phyloP scores from a whole-genome alignment of 1,140 invertebrate genomes.

The Drosophila aff. region DNA sequence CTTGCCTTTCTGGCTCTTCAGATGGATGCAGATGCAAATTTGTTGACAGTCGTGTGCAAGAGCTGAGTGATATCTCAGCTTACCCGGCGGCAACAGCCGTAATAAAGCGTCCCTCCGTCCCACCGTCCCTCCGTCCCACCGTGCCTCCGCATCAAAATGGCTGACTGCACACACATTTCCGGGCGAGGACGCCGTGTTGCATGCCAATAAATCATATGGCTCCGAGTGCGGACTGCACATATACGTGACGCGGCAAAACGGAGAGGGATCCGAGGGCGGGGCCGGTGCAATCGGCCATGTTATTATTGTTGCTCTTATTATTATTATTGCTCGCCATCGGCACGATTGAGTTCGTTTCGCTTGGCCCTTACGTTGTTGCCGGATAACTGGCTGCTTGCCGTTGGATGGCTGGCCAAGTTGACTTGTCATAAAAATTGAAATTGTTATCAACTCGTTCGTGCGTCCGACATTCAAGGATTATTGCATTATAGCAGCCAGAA shows the following conservation, averaged over 20 bases:
- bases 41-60: constrained; percentile 46
- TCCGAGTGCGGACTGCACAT: constrained; percentile 44
- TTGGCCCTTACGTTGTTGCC: constrained; percentile 45
- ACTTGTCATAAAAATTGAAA: constrained; percentile 84
- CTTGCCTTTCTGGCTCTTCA: constrained; percentile 9
- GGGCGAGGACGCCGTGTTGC: constrained; percentile 68
- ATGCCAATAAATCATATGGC: constrained; percentile 82
- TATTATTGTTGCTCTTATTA: constrained; percentile 64
- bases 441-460: constrained; percentile 83
- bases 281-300: constrained; percentile 78
- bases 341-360: constrained; percentile 66
- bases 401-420: constrained; percentile 54
- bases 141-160: constrained; percentile 52
- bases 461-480: constrained; percentile 77
- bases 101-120: constrained; percentile 29
- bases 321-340: constrained; percentile 53
- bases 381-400: constrained; percentile 42
- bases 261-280: constrained; percentile 38
- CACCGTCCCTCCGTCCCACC: background rate
- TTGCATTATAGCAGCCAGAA: constrained; percentile 69
- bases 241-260: constrained; percentile 6
- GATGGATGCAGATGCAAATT: constrained; percentile 46
- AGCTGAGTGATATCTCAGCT: constrained; percentile 55
- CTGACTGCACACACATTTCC: constrained; percentile 61
- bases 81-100: constrained; percentile 25